Evolutionary conservation across 1,140 invertebrate genomes (phyloP), one percentile per base, ranked within the genome.

Genomic region (Ostrea denselamellosa): DNA sequence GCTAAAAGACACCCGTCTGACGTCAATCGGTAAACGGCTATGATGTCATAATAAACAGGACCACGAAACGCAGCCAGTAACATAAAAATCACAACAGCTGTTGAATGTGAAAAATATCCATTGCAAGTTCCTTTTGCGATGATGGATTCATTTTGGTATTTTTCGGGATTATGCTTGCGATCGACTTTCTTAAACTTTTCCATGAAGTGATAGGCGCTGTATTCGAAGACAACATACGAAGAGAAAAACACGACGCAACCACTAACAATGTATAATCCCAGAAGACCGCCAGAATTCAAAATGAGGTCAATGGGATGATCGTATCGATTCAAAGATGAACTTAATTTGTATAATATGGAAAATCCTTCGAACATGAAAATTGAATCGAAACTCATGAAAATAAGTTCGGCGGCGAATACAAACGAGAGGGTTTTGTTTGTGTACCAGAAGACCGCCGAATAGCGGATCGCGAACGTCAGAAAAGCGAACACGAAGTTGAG

Each of bases 401-500:
- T 87, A 8, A 94, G 88, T 54, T 92, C 92, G 17, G 90, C 52
- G 0, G 91, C 91, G 86, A 93, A 93, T 12, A 93, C 85, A 25
- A 89, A 85, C 3, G 90, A 91, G 19, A 93, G 87, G 2, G 87
- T 77, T 58, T 92, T 93, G 86, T 93, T 92, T 8, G 93, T 94
- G 88, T 91, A 93, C 93, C 93, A 94, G 89, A 93, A 94, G 17
- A 93, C 92, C 51, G 93, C 89, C 10, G 93, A 90, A 87, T 93
- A 94, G 9, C 93, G 83, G 7, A 93, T 85, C 51, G 90, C 62
- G 86, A 92, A 92, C 14, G 90, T 84, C 5, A 90, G 28, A 17
- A 94, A 87, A 12, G 92, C 92, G 9, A 90, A 86, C n/a, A 86
- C 89, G 86, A 93, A 94, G 86, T 92, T 92, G 85, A 93, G 77